Percentiles rank a stretch among this genome's conserved stretches.
phyloP scores from a whole-genome alignment of 2,113 vertebrate genomes.

The Percopsis transmontana region DNA sequence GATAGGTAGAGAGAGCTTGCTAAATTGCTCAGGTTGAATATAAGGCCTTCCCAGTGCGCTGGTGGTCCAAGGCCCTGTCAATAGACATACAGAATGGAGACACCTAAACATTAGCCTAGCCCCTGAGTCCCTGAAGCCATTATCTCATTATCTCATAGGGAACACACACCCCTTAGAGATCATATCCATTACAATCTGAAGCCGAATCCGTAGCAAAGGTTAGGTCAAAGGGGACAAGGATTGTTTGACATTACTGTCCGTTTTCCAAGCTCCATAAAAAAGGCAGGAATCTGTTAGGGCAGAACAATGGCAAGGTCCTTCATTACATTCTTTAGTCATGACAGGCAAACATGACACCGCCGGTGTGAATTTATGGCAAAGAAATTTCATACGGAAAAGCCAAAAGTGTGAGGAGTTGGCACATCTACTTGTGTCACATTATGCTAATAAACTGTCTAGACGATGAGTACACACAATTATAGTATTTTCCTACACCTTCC shows the following conservation, averaged over 20 bases:
- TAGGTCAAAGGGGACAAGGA: slow-evolving; percentile 60
- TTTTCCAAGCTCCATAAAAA: slow-evolving; percentile 24
- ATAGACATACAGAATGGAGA: slow-evolving; percentile 48
- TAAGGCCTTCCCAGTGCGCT: slow-evolving; percentile 32
- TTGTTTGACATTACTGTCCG: slow-evolving; percentile 57
- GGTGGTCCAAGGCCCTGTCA: slow-evolving; percentile 56
- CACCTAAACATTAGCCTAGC: slow-evolving; percentile 50
- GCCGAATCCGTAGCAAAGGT: slow-evolving; percentile 55
- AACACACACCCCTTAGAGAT: slow-evolving; percentile 66
- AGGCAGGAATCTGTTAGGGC: slow-evolving; percentile 51
- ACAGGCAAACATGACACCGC: slow-evolving; percentile 54
- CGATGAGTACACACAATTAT: too few species aligned
- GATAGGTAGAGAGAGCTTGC: slow-evolving; percentile 39
- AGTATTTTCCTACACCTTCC: too few species aligned
- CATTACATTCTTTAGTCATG: slow-evolving; percentile 23
- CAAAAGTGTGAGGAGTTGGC: not conserved
- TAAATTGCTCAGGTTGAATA: slow-evolving; percentile 30
- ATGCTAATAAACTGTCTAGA: too few species aligned
- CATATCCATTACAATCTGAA: slow-evolving; percentile 70
- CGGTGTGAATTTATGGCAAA: slow-evolving; percentile 6
- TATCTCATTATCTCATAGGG: slow-evolving; percentile 26
- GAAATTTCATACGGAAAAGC: not conserved
- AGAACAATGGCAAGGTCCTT: slow-evolving; percentile 39
- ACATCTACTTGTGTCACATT: not conserved
- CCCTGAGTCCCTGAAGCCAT: slow-evolving; percentile 58